Evolutionary conservation across 2,113 vertebrate genomes (phyloP).

Genomic region (Recurvirostra avosetta): DNA sequence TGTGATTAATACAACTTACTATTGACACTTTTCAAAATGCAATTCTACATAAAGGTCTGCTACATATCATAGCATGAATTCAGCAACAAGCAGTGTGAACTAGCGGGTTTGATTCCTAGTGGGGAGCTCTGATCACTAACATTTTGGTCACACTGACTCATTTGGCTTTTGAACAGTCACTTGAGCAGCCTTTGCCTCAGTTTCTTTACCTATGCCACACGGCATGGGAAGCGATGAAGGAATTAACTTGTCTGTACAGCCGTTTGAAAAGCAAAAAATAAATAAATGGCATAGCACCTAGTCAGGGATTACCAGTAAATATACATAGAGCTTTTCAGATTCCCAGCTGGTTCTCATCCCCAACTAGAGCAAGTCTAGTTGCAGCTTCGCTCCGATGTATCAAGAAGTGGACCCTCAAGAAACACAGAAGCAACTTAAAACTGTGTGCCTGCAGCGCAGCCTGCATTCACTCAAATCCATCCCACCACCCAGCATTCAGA

Average conservation of each 20-base stretch:
- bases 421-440: not conserved
- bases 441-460: accelerated
- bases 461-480: not conserved
- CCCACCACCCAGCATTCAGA: not conserved
- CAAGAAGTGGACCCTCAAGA: not conserved
- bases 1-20: not conserved
- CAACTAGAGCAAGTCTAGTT: not conserved
- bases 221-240: not conserved
- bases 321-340: not conserved
- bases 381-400: accelerated
- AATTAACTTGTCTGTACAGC: not conserved
- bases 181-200: not conserved
- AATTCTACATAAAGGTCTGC: not conserved
- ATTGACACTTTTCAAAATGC: not conserved
- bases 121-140: not conserved
- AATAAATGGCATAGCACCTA: not conserved
- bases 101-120: not conserved
- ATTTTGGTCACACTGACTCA: not conserved
- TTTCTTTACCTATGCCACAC: not conserved
- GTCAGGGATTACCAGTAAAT: not conserved
- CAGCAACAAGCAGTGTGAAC: not conserved
- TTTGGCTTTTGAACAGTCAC: not conserved
- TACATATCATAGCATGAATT: not conserved
- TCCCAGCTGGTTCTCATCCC: not conserved
- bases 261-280: not conserved